A percentile compares a stretch with the other conserved stretches of the same genome.
Conservation (phyloP, 2,888 invertebrate species). For the Eucriotettix oculatus region DNA sequence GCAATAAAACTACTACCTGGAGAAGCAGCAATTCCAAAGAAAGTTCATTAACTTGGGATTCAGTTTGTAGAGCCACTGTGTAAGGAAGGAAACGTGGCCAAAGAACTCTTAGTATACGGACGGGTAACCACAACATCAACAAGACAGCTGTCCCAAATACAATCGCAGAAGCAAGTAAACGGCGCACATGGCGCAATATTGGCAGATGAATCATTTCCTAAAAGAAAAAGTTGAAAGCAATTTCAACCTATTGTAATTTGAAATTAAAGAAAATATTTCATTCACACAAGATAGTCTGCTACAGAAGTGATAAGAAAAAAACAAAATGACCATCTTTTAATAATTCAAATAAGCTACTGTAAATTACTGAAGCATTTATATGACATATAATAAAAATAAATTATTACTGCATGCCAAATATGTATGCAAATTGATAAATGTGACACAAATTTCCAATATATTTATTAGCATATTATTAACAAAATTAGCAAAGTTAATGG, state of each 20-base stretch:
- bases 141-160: constrained; percentile 92
- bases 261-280: too few relatives aligned
- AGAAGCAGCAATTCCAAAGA: constrained; percentile 81
- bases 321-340: too few relatives aligned
- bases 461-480: too few relatives aligned
- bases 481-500: constrained; percentile 1
- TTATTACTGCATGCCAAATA: too few relatives aligned
- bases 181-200: constrained; percentile 74
- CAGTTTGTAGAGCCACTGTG: constrained; percentile 67
- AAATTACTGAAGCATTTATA: too few relatives aligned
- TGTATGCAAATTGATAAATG: too few relatives aligned
- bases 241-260: too few relatives aligned
- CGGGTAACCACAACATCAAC: constrained; percentile 91
- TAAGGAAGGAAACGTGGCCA: constrained; percentile 89
- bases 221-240: constrained; percentile 10
- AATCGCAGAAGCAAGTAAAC: constrained; percentile 83
- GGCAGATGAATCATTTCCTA: constrained; percentile 96
- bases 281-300: too few relatives aligned
- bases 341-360: too few relatives aligned
- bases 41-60: constrained; percentile 81
- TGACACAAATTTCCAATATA: too few relatives aligned
- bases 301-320: too few relatives aligned
- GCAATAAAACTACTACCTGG: constrained; percentile 39
- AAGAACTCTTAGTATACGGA: constrained; percentile 61
- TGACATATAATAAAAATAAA: too few relatives aligned